Evolutionary conservation across 2,113 vertebrate species (phyloP).

Genomic region (Phaethornis superciliosus): DNA sequence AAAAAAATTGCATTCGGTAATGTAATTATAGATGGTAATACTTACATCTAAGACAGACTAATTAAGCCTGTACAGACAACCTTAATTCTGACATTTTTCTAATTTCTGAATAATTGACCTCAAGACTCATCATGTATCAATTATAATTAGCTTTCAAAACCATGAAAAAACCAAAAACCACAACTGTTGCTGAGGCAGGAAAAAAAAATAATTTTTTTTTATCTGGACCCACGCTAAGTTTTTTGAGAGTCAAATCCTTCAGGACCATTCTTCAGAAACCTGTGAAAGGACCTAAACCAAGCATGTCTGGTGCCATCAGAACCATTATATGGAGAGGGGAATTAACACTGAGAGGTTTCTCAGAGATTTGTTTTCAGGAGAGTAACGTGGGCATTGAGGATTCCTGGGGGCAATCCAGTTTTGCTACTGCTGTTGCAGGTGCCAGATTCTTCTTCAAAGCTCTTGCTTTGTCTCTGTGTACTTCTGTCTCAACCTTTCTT

Average conservation of each 20-base stretch:
- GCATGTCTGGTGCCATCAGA: not conserved
- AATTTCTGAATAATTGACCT: slow-evolving; percentile 64
- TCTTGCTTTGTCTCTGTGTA: not conserved
- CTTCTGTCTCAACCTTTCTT: not conserved
- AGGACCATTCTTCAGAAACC: not conserved
- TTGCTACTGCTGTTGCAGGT: not conserved
- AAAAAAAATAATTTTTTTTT: not conserved
- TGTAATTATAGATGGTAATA: slow-evolving; percentile 58
- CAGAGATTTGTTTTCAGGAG: not conserved
- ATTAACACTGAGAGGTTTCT: not conserved
- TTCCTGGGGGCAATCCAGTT: not conserved
- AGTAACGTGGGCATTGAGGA: not conserved
- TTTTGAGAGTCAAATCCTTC: not conserved
- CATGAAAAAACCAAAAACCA: not conserved
- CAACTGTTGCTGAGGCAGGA: not conserved
- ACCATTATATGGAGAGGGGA: accelerated
- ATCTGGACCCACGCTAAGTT: not conserved
- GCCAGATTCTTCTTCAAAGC: not conserved
- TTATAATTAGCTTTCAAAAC: slow-evolving; percentile 58
- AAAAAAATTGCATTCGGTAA: slow-evolving; percentile 12
- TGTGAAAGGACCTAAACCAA: not conserved
- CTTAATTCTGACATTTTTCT: slow-evolving; percentile 63
- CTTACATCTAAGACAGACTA: slow-evolving; percentile 55
- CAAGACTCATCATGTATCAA: slow-evolving; percentile 37
- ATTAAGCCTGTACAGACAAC: slow-evolving; percentile 49